A percentile compares a stretch with the other conserved stretches of the same genome.
These are phyloP conservation scores for Oceanodroma leucorhoa DNA, from an alignment of 2,797 vertebrate genomes.

Conservation along the genomic window DNA sequence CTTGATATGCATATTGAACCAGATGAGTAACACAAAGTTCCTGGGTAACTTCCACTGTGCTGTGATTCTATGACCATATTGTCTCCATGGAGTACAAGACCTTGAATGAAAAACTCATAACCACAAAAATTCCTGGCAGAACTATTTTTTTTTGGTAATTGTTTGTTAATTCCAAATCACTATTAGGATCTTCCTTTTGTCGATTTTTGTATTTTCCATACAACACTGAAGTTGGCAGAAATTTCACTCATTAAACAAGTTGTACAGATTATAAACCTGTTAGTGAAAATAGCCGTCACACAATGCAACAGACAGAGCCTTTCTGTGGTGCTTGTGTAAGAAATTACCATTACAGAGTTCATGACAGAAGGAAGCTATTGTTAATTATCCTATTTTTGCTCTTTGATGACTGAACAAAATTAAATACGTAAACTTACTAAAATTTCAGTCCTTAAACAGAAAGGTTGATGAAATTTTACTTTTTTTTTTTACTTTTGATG, in stretches of 20 bases:
- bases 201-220: background rate
- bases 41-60: background rate
- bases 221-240: background rate
- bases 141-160: background rate
- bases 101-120: background rate
- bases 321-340: background rate
- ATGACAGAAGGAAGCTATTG: background rate
- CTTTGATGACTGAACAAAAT: background rate
- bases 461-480: background rate
- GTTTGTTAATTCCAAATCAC: background rate
- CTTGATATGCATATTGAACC: background rate
- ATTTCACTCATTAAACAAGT: background rate
- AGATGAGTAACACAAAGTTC: background rate
- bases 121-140: background rate
- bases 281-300: background rate
- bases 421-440: background rate
- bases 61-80: background rate
- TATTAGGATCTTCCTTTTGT: background rate
- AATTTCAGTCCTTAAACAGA: background rate
- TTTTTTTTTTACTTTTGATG: background rate
- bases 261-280: background rate
- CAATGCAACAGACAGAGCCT: background rate
- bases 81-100: background rate
- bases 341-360: background rate
- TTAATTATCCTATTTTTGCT: background rate